Evolutionary conservation across 64 coral and sea anemone genomes (phyloP).

Genomic region (Anthopleura sola): DNA sequence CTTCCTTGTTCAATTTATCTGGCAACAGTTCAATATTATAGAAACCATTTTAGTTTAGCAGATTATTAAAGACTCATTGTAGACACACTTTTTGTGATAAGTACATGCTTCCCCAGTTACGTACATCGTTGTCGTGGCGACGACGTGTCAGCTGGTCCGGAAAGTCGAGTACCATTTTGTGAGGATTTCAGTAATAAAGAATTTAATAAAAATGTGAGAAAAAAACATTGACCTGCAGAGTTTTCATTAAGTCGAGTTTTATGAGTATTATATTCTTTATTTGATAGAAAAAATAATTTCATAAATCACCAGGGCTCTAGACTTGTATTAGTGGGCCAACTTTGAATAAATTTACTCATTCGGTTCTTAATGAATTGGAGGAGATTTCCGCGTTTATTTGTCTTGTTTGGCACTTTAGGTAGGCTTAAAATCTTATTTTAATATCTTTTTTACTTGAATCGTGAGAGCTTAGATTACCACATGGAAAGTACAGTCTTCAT

Average conservation of each 20-base stretch:
- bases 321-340: background rate
- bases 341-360: background rate
- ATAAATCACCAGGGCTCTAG: background rate
- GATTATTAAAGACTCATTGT: conserved; percentile 1
- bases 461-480: background rate
- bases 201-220: background rate
- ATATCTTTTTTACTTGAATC: background rate
- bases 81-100: background rate
- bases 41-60: background rate
- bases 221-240: background rate
- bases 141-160: background rate
- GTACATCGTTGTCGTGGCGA: background rate
- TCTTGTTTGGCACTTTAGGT: background rate
- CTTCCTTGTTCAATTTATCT: background rate
- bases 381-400: background rate
- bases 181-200: background rate
- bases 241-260: background rate
- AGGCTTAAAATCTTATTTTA: background rate
- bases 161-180: background rate
- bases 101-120: background rate
- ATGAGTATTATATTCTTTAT: background rate
- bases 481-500: background rate
- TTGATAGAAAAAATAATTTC: background rate
- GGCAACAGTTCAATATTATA: background rate
- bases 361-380: background rate